Conservation (phyloP, 2,113 vertebrate species). For the Anser brachyrhynchus region DNA sequence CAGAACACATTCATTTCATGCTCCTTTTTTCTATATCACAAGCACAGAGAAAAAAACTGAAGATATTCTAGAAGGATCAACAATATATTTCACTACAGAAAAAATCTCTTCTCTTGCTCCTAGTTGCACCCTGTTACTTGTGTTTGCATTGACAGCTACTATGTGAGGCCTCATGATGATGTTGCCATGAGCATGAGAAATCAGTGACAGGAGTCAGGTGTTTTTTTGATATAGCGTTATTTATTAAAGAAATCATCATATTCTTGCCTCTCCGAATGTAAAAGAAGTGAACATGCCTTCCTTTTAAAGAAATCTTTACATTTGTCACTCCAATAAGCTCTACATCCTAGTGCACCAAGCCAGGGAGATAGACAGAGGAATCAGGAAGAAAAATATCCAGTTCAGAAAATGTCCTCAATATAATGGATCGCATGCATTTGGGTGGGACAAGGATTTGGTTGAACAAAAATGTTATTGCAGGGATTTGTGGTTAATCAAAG, state of each 20-base stretch:
- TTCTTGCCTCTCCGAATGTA: not conserved
- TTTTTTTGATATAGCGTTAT: not conserved
- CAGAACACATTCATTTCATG: constrained; percentile 44
- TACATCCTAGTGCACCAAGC: not conserved
- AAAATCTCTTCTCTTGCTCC: not conserved
- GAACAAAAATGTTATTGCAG: not conserved
- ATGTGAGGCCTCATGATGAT: not conserved
- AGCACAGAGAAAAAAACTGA: not conserved
- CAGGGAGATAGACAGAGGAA: not conserved
- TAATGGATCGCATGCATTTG: not conserved
- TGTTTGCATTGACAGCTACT: not conserved
- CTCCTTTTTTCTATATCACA: constrained; percentile 22
- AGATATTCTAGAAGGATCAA: not conserved
- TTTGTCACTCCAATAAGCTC: not conserved
- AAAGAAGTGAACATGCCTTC: not conserved
- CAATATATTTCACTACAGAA: not conserved
- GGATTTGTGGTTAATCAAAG: constrained; percentile 30
- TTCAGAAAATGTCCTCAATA: not conserved
- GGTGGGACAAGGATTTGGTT: not conserved
- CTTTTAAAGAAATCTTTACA: not conserved
- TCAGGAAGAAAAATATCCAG: not conserved
- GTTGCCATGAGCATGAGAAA: not conserved
- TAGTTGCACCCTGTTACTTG: not conserved
- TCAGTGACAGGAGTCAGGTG: not conserved
- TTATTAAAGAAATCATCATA: not conserved